Evolutionary conservation across 1,140 invertebrate species (phyloP), one percentile per base, ranked within the genome.

Genomic region (Drosophila ananassae): DNA sequence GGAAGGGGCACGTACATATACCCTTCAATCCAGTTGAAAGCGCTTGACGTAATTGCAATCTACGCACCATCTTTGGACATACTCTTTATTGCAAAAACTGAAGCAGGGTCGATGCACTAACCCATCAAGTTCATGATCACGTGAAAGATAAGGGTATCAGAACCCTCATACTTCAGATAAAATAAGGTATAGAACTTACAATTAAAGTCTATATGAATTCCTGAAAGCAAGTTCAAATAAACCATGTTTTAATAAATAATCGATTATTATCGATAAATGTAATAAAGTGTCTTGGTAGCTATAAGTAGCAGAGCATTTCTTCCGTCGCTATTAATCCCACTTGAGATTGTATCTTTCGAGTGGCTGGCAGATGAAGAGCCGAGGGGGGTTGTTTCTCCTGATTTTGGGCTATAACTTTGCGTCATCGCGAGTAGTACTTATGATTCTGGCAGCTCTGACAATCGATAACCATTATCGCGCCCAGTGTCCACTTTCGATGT

Each of bases 401-500:
- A 63, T 56, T 73, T 72, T 37, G 8, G 41, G 34, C 30, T 34
- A 41, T 13, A 34, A 30, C 28, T 55, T 22, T 51, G 47, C 58
- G 58, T 73, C 67, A 71, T 50, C 8, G 8, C 17, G n/a, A 39
- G 9, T 28, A 21, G 25, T 28, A 71, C 67, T 71, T 57, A 57
- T 71, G 57, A 66, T 67, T 63, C 59, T 34, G 56, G 3, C 47
- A 63, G 25, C 24, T 67, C 22, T 32, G 62, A 56, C 5, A n/a
- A 50, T 63, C 10, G 64, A 71, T 71, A 71, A 50, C 41, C 64
- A 69, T 57, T 69, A 71, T 71, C 67, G 56, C 8, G 41, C 34
- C 47, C 21, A 37, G 30, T 28, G 25, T 25, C 25, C 25, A 25
- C 32, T 24, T 17, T 39, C 44, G 39, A 41, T 57, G 37, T 21